A percentile compares a stretch with the other conserved stretches of the same genome.
phyloP scores from a whole-genome alignment of 2,113 vertebrate species.

The Syngnathus scovelli region DNA sequence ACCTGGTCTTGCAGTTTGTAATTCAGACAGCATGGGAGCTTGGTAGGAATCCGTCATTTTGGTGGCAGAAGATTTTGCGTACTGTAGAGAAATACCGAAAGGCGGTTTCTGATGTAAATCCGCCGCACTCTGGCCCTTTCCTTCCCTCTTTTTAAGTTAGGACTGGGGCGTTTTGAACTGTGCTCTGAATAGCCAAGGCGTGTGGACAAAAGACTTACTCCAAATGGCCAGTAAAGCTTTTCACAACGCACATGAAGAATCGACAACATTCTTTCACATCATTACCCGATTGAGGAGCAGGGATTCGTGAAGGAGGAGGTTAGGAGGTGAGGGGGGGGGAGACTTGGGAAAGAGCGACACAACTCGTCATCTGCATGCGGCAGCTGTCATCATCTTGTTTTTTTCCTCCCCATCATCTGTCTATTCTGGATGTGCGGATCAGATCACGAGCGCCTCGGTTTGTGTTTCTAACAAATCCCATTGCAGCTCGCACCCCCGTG shows the following conservation, averaged over 20 bases:
- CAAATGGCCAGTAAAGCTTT: constrained; percentile 75
- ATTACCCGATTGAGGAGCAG: constrained; percentile 66
- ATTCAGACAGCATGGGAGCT: neutral
- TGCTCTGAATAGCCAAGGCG: constrained; percentile 62
- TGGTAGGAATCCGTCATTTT: neutral
- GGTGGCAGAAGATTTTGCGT: neutral
- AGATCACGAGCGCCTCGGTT: constrained; percentile 49
- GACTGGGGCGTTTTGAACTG: constrained; percentile 66
- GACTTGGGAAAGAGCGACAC: constrained; percentile 17
- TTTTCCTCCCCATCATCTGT: constrained; percentile 30
- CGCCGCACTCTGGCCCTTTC: constrained; percentile 40
- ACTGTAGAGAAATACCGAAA: constrained; percentile 15
- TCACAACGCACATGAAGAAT: constrained; percentile 66
- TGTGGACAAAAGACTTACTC: constrained; percentile 71
- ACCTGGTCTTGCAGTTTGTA: too few species aligned
- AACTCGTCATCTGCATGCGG: constrained; percentile 54
- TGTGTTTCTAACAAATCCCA: constrained; percentile 59
- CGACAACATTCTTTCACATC: constrained; percentile 80
- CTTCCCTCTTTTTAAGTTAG: constrained; percentile 56
- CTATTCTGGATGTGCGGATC: constrained; percentile 41
- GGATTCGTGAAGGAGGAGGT: constrained; percentile 43
- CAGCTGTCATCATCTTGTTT: constrained; percentile 51
- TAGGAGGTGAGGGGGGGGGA: constrained; percentile 41
- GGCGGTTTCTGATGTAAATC: constrained; percentile 66
- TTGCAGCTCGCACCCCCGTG: constrained; percentile 25